Evolutionary conservation across 2,113 vertebrate species (phyloP).

Genomic region (Eublepharis macularius): DNA sequence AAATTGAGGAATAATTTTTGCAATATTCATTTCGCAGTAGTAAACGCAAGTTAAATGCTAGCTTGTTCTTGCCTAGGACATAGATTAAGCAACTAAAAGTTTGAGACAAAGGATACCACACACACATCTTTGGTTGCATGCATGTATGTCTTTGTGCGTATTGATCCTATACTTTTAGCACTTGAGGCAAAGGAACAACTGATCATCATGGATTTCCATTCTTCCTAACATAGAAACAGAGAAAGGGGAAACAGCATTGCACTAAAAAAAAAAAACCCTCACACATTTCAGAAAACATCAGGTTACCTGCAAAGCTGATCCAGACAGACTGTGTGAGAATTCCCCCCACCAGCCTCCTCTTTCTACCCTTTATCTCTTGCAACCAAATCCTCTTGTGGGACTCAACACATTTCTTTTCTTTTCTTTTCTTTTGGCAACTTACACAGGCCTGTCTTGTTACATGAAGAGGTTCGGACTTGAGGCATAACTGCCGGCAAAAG

Average conservation of each 20-base stretch:
- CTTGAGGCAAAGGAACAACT: constrained; percentile 65
- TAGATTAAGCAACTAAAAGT: neutral
- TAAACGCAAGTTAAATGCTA: constrained; percentile 12
- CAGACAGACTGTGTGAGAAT: constrained; percentile 56
- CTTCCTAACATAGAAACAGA: constrained; percentile 50
- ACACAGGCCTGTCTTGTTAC: constrained; percentile 56
- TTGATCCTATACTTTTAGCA: constrained; percentile 44
- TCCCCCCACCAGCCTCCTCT: constrained; percentile 18
- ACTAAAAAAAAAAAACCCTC: constrained; percentile 52
- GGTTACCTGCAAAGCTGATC: constrained; percentile 71
- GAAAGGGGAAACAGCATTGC: constrained; percentile 51
- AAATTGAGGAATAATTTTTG: neutral
- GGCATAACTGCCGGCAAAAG: constrained; percentile 34
- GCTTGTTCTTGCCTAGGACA: constrained; percentile 5
- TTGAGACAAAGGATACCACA: too few relatives aligned
- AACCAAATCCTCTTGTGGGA: constrained; percentile 55
- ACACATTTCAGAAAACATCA: constrained; percentile 59
- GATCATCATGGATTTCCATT: constrained; percentile 59
- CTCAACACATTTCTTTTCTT: constrained; percentile 6
- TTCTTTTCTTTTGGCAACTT: constrained; percentile 54
- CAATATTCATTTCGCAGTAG: too few relatives aligned
- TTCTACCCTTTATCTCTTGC: constrained; percentile 43
- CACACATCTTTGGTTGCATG: neutral
- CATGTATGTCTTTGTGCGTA: constrained; percentile 23
- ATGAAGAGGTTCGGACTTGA: constrained; percentile 47